phyloP scores from a whole-genome alignment of 2,888 invertebrate species.

The Electrophaes corylata region DNA sequence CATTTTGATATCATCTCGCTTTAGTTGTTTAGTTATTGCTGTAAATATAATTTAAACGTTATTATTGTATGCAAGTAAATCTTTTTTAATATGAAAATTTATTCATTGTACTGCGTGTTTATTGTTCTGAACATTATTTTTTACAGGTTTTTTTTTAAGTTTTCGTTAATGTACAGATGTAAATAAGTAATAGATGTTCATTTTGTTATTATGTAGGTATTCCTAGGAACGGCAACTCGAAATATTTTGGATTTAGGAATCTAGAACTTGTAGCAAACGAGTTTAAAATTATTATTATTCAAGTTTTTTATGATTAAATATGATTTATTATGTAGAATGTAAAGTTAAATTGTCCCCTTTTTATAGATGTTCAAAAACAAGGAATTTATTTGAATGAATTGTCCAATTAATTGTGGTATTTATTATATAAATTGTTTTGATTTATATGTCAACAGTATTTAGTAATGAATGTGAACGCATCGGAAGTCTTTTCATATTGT shows the following conservation, averaged over 20 bases:
- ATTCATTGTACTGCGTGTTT: slow-evolving; percentile 70
- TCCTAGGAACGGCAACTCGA: slow-evolving; percentile 46
- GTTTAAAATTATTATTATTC: slow-evolving; percentile 21
- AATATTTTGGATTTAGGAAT: slow-evolving; percentile 31
- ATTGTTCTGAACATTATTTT: slow-evolving; percentile 78
- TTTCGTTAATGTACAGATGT: slow-evolving; percentile 82
- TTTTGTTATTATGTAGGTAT: slow-evolving; percentile 55
- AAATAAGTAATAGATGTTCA: slow-evolving; percentile 77
- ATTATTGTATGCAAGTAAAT: slow-evolving; percentile 55
- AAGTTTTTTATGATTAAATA: slow-evolving; percentile 27
- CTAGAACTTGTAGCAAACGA: slow-evolving; percentile 20
- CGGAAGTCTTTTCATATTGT: slow-evolving; percentile 78
- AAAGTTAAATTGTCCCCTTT: slow-evolving; percentile 53
- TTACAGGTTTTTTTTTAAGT: slow-evolving; percentile 73
- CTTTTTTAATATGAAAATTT: slow-evolving; percentile 70
- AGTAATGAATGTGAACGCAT: slow-evolving; percentile 70
- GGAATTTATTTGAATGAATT: slow-evolving; percentile 77
- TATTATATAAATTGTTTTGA: slow-evolving; percentile 78
- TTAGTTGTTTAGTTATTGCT: slow-evolving; percentile 78
- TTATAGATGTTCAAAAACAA: slow-evolving; percentile 54
- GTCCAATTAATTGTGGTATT: slow-evolving; percentile 76
- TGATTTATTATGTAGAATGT: slow-evolving; percentile 39
- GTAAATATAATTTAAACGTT: slow-evolving; percentile 82
- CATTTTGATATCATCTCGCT: slow-evolving; percentile 80
- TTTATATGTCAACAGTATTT: slow-evolving; percentile 77